Conservation (phyloP, 30 jellyfish, hydroid and myxozoan species). For the Hydractinia symbiolongicarpus region DNA sequence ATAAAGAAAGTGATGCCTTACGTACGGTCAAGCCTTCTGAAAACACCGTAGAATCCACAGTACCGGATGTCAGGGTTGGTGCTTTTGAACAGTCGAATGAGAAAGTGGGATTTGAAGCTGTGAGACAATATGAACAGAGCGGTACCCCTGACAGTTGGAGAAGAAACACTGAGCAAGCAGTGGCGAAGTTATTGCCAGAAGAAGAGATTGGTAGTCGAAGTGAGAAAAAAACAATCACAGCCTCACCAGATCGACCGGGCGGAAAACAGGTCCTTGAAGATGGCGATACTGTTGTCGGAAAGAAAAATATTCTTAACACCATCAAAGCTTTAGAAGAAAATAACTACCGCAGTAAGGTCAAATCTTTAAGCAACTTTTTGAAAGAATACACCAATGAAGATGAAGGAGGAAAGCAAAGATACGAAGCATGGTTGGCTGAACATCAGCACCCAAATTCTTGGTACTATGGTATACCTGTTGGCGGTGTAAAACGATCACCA, state of each 20-base stretch:
- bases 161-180: too few species aligned
- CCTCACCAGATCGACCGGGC: not conserved
- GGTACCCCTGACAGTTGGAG: too few species aligned
- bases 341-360: constrained; percentile 9
- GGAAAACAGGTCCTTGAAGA: not conserved
- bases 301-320: constrained; percentile 9
- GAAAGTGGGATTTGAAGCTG: too few species aligned
- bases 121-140: too few species aligned
- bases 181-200: not conserved
- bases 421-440: constrained; percentile 25
- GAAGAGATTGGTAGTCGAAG: not conserved
- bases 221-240: not conserved
- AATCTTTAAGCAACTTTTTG: constrained; percentile 10
- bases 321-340: constrained; percentile 11
- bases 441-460: constrained; percentile 18
- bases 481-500: constrained; percentile 28
- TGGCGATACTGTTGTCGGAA: not conserved
- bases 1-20: constrained; percentile 5
- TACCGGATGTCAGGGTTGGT: too few species aligned
- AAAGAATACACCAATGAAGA: constrained; percentile 15
- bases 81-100: too few species aligned
- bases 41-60: not conserved
- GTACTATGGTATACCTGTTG: constrained; percentile 25
- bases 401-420: constrained; percentile 24
- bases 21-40: not conserved